phyloP scores from a whole-genome alignment of 1,140 invertebrate species.

The Drosophila athabasca region DNA sequence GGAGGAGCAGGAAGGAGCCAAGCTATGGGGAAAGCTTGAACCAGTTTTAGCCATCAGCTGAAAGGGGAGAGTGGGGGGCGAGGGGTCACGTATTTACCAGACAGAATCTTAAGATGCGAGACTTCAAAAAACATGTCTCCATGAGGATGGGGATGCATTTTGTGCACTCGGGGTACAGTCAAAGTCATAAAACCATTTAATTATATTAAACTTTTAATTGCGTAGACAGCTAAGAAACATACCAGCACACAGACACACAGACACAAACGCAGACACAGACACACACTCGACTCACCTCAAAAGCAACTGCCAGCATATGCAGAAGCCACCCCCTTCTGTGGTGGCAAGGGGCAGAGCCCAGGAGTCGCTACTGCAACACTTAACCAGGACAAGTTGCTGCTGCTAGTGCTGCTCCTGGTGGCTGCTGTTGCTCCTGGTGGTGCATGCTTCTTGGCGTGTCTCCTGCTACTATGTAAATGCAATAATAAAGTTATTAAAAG shows the following conservation, averaged over 20 bases:
- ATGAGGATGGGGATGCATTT: conserved; percentile 21
- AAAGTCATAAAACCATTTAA: conserved; percentile 83
- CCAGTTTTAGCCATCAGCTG: conserved; percentile 55
- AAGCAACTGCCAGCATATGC: conserved; percentile 62
- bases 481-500: conserved; percentile 84
- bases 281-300: conserved; percentile 23
- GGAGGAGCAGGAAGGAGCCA: conserved; percentile 1
- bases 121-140: conserved; percentile 42
- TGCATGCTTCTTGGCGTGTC: conserved; percentile 39
- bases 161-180: conserved; percentile 60
- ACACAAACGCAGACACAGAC: conserved; percentile 5
- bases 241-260: conserved; percentile 44
- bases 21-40: conserved; percentile 43
- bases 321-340: too few relatives aligned
- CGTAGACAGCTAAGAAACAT: conserved; percentile 74
- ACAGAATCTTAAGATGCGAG: conserved; percentile 23
- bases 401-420: conserved; percentile 34
- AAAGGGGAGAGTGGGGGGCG: too few relatives aligned
- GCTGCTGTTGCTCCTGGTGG: conserved; percentile 29
- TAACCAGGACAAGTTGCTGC: conserved; percentile 50
- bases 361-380: conserved; percentile 59
- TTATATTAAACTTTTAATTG: conserved; percentile 84
- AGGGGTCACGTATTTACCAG: conserved; percentile 47
- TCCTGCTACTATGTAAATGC: conserved; percentile 77
- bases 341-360: background rate